Conservation (phyloP, 2,797 vertebrate genomes). For the Pipistrellus nathusii region DNA sequence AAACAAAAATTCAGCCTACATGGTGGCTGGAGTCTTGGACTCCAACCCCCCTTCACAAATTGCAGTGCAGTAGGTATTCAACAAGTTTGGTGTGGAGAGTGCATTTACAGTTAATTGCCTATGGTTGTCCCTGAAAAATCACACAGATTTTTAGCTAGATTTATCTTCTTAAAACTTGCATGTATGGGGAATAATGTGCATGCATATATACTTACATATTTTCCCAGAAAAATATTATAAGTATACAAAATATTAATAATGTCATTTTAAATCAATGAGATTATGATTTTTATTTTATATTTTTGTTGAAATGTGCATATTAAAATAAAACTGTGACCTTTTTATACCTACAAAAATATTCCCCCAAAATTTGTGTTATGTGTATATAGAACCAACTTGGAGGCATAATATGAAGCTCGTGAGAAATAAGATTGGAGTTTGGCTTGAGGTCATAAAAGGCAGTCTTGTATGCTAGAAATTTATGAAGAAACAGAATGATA, state of each 20-base stretch:
- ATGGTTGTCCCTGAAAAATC: not conserved
- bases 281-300: not conserved
- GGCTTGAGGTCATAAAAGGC: not conserved
- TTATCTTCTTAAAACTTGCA: not conserved
- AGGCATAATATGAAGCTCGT: not conserved
- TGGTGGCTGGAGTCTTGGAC: not conserved
- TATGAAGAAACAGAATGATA: not conserved
- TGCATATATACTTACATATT: not conserved
- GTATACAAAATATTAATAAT: not conserved
- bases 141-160: not conserved
- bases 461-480: not conserved
- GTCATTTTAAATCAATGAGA: not conserved
- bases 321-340: not conserved
- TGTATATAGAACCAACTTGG: not conserved
- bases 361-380: not conserved
- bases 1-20: not conserved
- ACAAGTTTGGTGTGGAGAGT: not conserved
- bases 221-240: not conserved
- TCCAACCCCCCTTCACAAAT: not conserved
- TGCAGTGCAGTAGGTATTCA: no score
- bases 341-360: not conserved
- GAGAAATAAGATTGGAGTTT: not conserved
- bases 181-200: not conserved
- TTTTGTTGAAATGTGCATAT: not conserved
- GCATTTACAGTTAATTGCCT: not conserved